Evolutionary conservation across 1,140 invertebrate genomes (phyloP).

Genomic region (Chrysopa pallens): DNA sequence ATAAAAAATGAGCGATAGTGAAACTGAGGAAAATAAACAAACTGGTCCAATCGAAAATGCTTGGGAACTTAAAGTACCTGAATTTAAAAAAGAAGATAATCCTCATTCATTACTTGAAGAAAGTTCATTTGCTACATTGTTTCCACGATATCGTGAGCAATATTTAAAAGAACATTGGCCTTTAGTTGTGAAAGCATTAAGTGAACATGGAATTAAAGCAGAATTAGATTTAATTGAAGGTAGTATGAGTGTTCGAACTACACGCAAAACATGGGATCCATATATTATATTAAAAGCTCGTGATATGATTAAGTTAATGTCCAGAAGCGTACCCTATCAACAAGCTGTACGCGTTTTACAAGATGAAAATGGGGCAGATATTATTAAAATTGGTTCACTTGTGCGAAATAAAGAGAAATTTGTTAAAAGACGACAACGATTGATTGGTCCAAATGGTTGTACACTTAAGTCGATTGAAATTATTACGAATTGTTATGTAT

Average conservation of each 20-base stretch:
- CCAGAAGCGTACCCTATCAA: conserved; percentile 92
- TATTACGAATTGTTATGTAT: conserved; percentile 92
- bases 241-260: conserved; percentile 87
- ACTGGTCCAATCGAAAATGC: conserved; percentile 59
- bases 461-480: conserved; percentile 96
- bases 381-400: conserved; percentile 90
- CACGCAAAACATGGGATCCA: conserved; percentile 96
- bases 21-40: conserved; percentile 7
- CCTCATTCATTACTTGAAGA: conserved; percentile 56
- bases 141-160: conserved; percentile 82
- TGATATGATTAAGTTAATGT: conserved; percentile 89
- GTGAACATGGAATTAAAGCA: conserved; percentile 62
- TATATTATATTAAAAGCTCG: conserved; percentile 93
- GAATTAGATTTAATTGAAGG: conserved; percentile 93
- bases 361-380: conserved; percentile 86
- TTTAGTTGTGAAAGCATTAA: conserved; percentile 71
- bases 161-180: conserved; percentile 95
- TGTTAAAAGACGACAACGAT: conserved; percentile 81
- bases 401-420: conserved; percentile 90
- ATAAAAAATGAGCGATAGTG: conserved; percentile 20
- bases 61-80: conserved; percentile 76
- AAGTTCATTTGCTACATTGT: conserved; percentile 50
- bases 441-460: conserved; percentile 93
- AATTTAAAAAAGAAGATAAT: conserved; percentile 83
- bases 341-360: conserved; percentile 72